Percentiles rank a stretch among this genome's conserved stretches.
Conservation (phyloP, 2,888 invertebrate genomes). For the Leucoptera coffeella region DNA sequence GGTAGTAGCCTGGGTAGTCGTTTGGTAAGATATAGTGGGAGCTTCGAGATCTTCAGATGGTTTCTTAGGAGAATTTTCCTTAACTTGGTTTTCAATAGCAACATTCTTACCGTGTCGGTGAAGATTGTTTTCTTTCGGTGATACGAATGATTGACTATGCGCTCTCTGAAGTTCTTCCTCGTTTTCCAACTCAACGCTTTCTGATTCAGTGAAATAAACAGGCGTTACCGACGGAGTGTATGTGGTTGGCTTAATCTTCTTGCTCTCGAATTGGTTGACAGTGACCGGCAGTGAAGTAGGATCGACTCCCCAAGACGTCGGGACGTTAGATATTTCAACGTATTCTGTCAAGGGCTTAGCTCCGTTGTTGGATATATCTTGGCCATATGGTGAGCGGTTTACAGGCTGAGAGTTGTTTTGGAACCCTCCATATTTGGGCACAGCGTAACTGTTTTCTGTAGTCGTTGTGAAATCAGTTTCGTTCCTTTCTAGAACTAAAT, state of each 20-base stretch:
- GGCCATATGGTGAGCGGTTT: conserved; percentile 37
- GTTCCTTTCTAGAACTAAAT: conserved; percentile 17
- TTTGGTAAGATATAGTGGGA: conserved; percentile 20
- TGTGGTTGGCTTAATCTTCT: conserved; percentile 23
- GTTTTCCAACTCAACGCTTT: conserved; percentile 43
- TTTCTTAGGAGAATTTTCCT: conserved; percentile 15
- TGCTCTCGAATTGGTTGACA: conserved; percentile 29
- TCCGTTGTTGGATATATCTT: conserved; percentile 26
- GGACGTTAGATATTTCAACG: conserved; percentile 33
- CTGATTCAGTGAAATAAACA: conserved; percentile 31
- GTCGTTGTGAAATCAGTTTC: conserved; percentile 14
- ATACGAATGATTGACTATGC: conserved; percentile 63
- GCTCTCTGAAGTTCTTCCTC: conserved; percentile 62
- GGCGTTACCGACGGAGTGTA: conserved; percentile 19
- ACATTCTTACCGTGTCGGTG: conserved; percentile 32
- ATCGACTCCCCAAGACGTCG: conserved; percentile 35
- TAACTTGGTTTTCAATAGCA: conserved; percentile 14
- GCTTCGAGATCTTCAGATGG: conserved; percentile 39
- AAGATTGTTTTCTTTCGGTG: conserved; percentile 45
- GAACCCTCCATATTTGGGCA: conserved; percentile 28
- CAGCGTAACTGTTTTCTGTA: conserved; percentile 22
- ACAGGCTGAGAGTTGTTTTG: conserved; percentile 30
- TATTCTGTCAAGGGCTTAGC: conserved; percentile 42
- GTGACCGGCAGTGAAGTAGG: conserved; percentile 19
- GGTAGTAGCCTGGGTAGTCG: conserved; percentile 22